Evolutionary conservation across 2,113 vertebrate species (phyloP).

Genomic region (Ploceus nigricollis): DNA sequence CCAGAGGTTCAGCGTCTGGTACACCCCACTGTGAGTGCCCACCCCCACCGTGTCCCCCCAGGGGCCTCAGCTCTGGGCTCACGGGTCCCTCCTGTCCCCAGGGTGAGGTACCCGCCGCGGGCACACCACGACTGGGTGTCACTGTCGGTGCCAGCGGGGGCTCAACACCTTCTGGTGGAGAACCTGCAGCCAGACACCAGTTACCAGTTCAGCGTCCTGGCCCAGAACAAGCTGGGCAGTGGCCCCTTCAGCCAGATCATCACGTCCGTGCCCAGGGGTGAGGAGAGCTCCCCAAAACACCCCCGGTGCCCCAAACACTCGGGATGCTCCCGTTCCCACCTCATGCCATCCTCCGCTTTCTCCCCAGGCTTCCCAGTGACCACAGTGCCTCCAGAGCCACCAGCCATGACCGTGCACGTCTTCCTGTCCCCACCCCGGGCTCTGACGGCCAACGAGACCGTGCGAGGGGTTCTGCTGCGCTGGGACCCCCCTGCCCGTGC

Average conservation of each 20-base stretch:
- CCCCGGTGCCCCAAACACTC: accelerated
- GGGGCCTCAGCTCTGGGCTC: accelerated
- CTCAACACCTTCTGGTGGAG: slow-evolving; percentile 81
- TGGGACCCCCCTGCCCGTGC: slow-evolving; percentile 80
- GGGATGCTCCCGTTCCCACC: accelerated
- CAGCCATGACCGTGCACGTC: slow-evolving; percentile 54
- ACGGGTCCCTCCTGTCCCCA: slow-evolving; percentile 7
- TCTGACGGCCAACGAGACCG: slow-evolving; percentile 81
- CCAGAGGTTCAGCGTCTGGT: slow-evolving; percentile 96
- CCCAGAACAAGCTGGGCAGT: slow-evolving; percentile 94
- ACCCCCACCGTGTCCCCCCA: accelerated
- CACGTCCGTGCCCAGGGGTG: slow-evolving; percentile 83
- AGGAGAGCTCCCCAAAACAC: not conserved
- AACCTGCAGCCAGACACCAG: slow-evolving; percentile 80
- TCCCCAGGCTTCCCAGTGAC: slow-evolving; percentile 74
- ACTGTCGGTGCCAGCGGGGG: slow-evolving; percentile 81
- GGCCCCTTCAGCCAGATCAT: slow-evolving; percentile 95
- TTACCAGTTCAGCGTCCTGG: slow-evolving; percentile 94
- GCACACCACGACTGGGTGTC: slow-evolving; percentile 92
- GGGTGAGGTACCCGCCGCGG: slow-evolving; percentile 80
- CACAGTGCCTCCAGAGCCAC: slow-evolving; percentile 71
- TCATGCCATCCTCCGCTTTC: accelerated
- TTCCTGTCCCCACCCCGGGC: slow-evolving; percentile 79
- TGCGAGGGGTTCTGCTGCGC: slow-evolving; percentile 79
- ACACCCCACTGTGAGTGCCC: slow-evolving; percentile 74